Percentiles rank a stretch among this genome's conserved stretches.
These are phyloP conservation scores for Archivesica marissinica DNA, from an alignment of 1,140 invertebrate species.

Conservation along the genomic window DNA sequence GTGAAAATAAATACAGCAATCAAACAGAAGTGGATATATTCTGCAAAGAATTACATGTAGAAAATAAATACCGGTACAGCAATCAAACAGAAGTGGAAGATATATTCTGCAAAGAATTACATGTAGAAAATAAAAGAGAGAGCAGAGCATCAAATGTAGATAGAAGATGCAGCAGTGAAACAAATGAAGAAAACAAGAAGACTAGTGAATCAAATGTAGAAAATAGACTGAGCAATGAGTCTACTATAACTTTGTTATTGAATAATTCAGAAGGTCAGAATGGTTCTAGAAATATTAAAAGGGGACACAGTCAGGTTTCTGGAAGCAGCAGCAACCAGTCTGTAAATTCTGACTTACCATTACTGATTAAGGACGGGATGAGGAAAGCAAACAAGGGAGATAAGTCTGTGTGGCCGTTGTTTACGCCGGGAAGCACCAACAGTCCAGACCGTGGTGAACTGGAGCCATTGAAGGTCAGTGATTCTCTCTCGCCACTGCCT, in stretches of 20 bases:
- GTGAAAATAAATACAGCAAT: background rate
- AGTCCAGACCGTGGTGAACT: conserved; percentile 1
- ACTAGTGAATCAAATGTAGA: conserved; percentile 5
- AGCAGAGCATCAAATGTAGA: background rate
- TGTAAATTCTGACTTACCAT: conserved; percentile 29
- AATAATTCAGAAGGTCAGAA: background rate
- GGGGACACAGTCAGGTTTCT: conserved; percentile 32
- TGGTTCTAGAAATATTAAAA: background rate
- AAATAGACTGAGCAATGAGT: conserved; percentile 1
- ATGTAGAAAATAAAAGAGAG: no score
- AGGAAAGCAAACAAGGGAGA: conserved; percentile 22
- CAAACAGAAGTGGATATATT: background rate
- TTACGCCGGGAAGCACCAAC: background rate
- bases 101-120: background rate
- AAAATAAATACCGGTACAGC: no score
- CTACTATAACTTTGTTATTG: background rate
- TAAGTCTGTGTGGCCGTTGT: conserved; percentile 1
- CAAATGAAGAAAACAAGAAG: background rate
- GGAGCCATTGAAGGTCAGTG: background rate
- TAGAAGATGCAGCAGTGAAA: no score
- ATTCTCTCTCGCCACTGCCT: background rate
- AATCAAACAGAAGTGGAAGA: no score
- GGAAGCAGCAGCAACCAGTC: conserved; percentile 46
- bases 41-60: no score
- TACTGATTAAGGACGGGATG: conserved; percentile 10